These are phyloP conservation scores for Cactoblastis cactorum DNA, from an alignment of 2,888 invertebrate genomes.

Conservation along the genomic window DNA sequence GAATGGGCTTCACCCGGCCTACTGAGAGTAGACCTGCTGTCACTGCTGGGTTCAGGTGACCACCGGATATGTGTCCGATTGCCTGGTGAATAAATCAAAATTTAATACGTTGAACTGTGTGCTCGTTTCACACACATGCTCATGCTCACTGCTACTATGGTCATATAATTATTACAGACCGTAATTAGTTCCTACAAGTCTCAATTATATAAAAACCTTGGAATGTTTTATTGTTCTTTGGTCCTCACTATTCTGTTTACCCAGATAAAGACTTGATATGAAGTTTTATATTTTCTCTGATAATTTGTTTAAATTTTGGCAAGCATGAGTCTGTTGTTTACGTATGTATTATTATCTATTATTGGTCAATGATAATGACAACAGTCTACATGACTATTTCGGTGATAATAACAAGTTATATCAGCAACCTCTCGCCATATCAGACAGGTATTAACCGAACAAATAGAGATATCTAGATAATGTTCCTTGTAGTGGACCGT, in stretches of 20 bases:
- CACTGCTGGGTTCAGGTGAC: conserved; percentile 96
- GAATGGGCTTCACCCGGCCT: conserved; percentile 86
- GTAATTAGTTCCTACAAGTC: no score
- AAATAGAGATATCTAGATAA: conserved; percentile 9
- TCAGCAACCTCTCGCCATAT: neutral
- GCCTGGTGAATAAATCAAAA: conserved; percentile 69
- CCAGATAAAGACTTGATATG: no score
- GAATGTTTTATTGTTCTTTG: no score
- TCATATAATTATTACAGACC: no score
- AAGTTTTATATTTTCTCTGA: no score
- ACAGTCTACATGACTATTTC: neutral
- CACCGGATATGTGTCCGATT: conserved; percentile 92
- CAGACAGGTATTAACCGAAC: neutral
- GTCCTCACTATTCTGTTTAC: no score
- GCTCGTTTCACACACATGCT: no score
- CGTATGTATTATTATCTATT: neutral
- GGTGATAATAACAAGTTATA: neutral
- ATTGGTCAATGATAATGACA: neutral
- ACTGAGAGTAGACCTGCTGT: conserved; percentile 88
- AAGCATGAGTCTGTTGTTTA: no score
- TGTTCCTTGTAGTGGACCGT: neutral
- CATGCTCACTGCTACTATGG: no score
- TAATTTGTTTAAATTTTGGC: no score
- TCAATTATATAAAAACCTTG: no score
- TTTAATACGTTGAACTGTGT: no score